These are phyloP conservation scores for Agrochola lychnidis DNA, from an alignment of 2,888 invertebrate species.

Conservation along the genomic window DNA sequence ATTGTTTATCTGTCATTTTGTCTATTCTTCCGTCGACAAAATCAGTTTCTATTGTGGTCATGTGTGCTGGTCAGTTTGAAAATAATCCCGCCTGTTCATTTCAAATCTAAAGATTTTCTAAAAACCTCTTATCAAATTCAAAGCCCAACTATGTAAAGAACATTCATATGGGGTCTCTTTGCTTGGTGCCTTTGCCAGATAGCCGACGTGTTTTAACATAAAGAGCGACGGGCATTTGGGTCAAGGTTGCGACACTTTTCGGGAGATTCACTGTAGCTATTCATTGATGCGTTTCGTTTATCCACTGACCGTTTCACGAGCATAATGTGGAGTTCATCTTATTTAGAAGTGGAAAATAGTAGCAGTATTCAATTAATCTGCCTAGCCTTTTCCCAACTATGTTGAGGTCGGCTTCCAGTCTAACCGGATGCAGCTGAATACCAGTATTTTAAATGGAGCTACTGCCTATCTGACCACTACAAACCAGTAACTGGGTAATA, in stretches of 20 bases:
- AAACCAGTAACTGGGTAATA: too few relatives aligned
- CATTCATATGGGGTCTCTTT: slow-evolving; percentile 35
- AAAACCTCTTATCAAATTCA: slow-evolving; percentile 9
- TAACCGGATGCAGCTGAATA: too few relatives aligned
- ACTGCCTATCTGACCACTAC: too few relatives aligned
- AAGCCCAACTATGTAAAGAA: slow-evolving; percentile 25
- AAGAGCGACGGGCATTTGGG: slow-evolving; percentile 33
- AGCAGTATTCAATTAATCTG: too few relatives aligned
- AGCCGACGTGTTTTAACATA: slow-evolving; percentile 31
- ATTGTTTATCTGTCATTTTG: too few relatives aligned
- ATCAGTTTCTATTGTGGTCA: too few relatives aligned
- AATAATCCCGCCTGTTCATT: neutral
- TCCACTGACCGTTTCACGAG: slow-evolving; percentile 29
- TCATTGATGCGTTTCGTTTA: slow-evolving; percentile 46
- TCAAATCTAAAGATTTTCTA: neutral
- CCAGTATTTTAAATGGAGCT: too few relatives aligned
- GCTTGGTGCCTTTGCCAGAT: slow-evolving; percentile 18
- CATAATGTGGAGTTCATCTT: slow-evolving; percentile 4
- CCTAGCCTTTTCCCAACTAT: too few relatives aligned
- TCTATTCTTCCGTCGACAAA: too few relatives aligned
- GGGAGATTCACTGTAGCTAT: slow-evolving; percentile 38
- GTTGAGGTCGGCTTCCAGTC: too few relatives aligned
- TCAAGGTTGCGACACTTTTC: slow-evolving; percentile 47
- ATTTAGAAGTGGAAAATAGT: too few relatives aligned
- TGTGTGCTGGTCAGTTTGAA: neutral